Base-by-base conservation (phyloP, 2,888 invertebrate genomes). In the Eupeodes latifasciatus region DNA sequence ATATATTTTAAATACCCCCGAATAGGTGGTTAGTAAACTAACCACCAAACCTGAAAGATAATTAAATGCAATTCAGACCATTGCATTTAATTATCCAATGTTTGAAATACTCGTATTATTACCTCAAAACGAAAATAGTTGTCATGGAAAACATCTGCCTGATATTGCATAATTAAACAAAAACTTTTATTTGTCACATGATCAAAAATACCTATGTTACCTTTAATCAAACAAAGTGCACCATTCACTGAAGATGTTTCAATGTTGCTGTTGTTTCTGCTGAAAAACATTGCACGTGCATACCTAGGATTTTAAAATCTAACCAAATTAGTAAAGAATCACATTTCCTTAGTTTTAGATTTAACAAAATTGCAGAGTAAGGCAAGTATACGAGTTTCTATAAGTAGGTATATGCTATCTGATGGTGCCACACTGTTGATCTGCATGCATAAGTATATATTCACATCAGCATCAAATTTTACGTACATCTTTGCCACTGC, bases 271-370 rank as follows among this genome's bases (percentile, higher is more conserved):
- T 10, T 49, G 34, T 10, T 67, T 3, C 27, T 69, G 12, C 51
- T 61, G 61, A 49, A 53, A 34, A 16, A 49, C 57, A 57, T 5
- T 53, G 53, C 53, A 53, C 64, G 40, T 40, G 40, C 40, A 40
- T 40, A n/a, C n/a, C n/a, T n/a, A 7, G 40, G 19, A 34, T 59
- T 72, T 61, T 75, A 49, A 84, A 79, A 84, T 55, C 49, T 47
- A 75, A 75, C 69, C 62, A 76, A 84, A 84, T 80, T 75, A 80
- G 84, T 69, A 62, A 67, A 57, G 75, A 49, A 71, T 55, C 79
- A 75, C 53, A 80, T 80, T 80, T 62, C 16, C 51, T 61, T 44
- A 47, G 14, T 66, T 57, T 49, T 6, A 49, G 64, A 71, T 72
- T 53, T 53, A 62, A 51, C 53, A 49, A 19, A 14, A 6, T 44